Evolutionary conservation across 2,888 invertebrate genomes (phyloP).

Genomic region (Cremastobaeus sp.): DNA sequence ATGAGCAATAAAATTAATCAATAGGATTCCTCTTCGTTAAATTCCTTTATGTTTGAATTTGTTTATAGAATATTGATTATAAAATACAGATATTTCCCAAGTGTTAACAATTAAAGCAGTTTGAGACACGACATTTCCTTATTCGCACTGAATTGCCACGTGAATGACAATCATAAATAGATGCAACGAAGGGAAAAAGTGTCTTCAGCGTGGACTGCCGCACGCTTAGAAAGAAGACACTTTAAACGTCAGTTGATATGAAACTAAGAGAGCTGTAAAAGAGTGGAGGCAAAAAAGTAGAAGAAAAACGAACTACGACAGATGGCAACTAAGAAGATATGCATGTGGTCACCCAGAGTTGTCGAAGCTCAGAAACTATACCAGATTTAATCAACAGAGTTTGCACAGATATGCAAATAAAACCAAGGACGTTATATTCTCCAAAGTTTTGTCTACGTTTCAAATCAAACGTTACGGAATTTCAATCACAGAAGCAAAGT

Average conservation of each 20-base stretch:
- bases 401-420: neutral
- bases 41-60: too few relatives aligned
- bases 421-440: too few relatives aligned
- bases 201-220: constrained; percentile 11
- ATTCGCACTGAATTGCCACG: neutral
- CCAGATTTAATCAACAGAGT: constrained; percentile 1
- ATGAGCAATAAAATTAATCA: too few relatives aligned
- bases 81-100: too few relatives aligned
- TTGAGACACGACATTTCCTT: neutral
- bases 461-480: too few relatives aligned
- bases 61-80: too few relatives aligned
- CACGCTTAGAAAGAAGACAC: constrained; percentile 19
- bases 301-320: constrained; percentile 33
- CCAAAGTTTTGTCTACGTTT: too few relatives aligned
- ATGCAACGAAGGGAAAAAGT: constrained; percentile 9
- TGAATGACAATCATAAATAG: constrained; percentile 23
- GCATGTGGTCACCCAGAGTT: constrained; percentile 17
- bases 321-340: constrained; percentile 19
- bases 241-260: constrained; percentile 17
- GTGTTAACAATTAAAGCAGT: neutral
- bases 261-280: constrained; percentile 11
- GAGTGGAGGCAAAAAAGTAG: constrained; percentile 12
- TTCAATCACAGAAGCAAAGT: too few relatives aligned
- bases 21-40: too few relatives aligned
- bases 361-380: constrained; percentile 6